Evolutionary conservation across 2,888 invertebrate species (phyloP).

Genomic region (Hipparchia semele): DNA sequence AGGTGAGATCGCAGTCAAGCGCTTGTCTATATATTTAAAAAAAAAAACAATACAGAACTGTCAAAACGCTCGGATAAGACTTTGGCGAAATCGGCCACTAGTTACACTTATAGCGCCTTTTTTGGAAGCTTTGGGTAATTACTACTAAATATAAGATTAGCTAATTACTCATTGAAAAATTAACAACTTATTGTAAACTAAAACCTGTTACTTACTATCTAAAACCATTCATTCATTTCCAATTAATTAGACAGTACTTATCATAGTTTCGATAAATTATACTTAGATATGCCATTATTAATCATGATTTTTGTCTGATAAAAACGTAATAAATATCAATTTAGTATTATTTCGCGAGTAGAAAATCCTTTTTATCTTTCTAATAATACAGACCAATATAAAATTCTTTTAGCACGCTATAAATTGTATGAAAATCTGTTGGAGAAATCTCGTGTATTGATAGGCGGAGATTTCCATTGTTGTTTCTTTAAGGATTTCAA

Average conservation of each 20-base stretch:
- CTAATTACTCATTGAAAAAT: too few relatives aligned
- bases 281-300: slow-evolving; percentile 8
- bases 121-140: not conserved
- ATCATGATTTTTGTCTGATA: slow-evolving; percentile 19
- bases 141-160: not conserved
- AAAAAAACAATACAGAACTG: too few relatives aligned
- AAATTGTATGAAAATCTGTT: not conserved
- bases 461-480: slow-evolving; percentile 2
- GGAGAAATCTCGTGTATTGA: not conserved
- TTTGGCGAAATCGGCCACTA: too few relatives aligned
- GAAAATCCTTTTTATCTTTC: not conserved
- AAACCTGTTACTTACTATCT: not conserved
- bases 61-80: too few relatives aligned
- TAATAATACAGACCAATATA: not conserved
- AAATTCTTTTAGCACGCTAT: too few relatives aligned
- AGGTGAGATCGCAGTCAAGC: too few relatives aligned
- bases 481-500: slow-evolving; percentile 6
- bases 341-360: not conserved
- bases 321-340: slow-evolving; percentile 6
- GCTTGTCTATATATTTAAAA: too few relatives aligned
- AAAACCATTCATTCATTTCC: not conserved
- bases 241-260: not conserved
- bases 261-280: not conserved
- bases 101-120: too few relatives aligned
- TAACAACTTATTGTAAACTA: too few relatives aligned